Evolutionary conservation across 2,113 vertebrate species (phyloP).

Genomic region (Dasyprocta punctata): DNA sequence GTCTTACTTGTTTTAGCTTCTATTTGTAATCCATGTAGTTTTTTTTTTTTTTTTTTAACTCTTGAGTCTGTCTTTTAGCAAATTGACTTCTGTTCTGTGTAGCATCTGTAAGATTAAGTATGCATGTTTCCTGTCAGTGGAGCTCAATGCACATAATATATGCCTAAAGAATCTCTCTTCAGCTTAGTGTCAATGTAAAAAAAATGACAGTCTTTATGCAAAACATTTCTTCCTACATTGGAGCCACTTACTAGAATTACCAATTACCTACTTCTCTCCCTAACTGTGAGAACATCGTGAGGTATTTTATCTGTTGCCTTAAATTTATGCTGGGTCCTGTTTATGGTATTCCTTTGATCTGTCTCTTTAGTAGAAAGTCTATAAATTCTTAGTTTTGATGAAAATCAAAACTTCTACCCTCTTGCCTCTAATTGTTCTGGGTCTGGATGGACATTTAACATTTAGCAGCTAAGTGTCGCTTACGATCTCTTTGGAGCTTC

Average conservation of each 20-base stretch:
- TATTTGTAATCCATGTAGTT: not conserved
- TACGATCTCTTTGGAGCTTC: not conserved
- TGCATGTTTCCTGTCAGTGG: slow-evolving; percentile 16
- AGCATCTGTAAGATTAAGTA: slow-evolving; percentile 23
- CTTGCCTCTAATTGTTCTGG: slow-evolving; percentile 45
- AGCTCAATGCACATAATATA: not conserved
- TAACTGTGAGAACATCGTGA: not conserved
- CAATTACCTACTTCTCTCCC: slow-evolving; percentile 1
- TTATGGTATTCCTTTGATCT: slow-evolving; percentile 40
- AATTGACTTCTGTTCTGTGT: not conserved
- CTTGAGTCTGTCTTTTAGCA: slow-evolving; percentile 3
- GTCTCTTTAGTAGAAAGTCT: not conserved
- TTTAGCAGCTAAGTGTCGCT: not conserved
- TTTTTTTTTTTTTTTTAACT: not conserved
- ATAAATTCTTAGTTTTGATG: slow-evolving; percentile 23
- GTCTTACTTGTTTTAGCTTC: not conserved
- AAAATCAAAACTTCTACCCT: not conserved
- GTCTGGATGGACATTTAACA: slow-evolving; percentile 5
- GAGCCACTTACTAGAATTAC: not conserved
- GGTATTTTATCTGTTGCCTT: not conserved
- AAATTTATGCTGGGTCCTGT: not conserved
- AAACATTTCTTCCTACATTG: not conserved
- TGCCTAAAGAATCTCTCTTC: slow-evolving; percentile 4
- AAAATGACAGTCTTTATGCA: slow-evolving; percentile 33
- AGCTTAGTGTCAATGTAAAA: slow-evolving; percentile 19